Percentiles rank a stretch among this genome's conserved stretches.
Conservation (phyloP, 2,888 invertebrate genomes). For the Chalcis sispes region DNA sequence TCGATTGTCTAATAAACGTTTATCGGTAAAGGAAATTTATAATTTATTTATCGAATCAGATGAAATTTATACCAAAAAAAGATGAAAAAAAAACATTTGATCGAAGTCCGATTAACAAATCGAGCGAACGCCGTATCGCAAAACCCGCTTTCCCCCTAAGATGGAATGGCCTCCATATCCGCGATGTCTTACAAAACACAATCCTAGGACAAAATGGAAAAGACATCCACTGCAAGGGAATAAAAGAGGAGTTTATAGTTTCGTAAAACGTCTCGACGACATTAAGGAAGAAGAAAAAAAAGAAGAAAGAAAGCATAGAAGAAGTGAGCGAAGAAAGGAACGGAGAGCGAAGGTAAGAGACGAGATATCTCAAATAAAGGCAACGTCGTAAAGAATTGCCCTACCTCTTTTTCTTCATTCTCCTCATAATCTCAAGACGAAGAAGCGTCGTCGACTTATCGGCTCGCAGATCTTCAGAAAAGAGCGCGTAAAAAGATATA, state of each 20-base stretch:
- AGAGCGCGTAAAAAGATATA: not conserved
- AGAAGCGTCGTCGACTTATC: constrained; percentile 30
- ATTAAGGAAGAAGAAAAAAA: constrained; percentile 24
- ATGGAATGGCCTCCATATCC: not conserved
- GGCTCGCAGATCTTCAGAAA: constrained; percentile 22
- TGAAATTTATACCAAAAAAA: too few relatives aligned
- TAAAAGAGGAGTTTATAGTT: constrained; percentile 42
- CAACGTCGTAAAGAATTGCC: constrained; percentile 44
- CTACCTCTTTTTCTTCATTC: constrained; percentile 5
- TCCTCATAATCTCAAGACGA: constrained; percentile 31
- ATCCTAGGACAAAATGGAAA: constrained; percentile 18
- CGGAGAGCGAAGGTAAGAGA: constrained; percentile 9
- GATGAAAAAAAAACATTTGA: not conserved
- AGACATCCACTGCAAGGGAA: constrained; percentile 13
- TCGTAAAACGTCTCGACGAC: constrained; percentile 38
- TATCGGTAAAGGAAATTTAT: too few relatives aligned
- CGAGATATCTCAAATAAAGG: constrained; percentile 35
- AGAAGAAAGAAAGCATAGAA: not conserved
- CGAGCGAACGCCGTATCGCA: not conserved
- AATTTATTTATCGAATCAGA: too few relatives aligned
- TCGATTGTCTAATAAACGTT: too few relatives aligned
- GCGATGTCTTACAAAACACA: constrained; percentile 13
- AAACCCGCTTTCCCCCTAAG: not conserved
- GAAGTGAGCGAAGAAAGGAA: not conserved
- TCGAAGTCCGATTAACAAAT: not conserved